Base-by-base conservation (phyloP, 2,113 vertebrate genomes). In the Canis aureus region DNA sequence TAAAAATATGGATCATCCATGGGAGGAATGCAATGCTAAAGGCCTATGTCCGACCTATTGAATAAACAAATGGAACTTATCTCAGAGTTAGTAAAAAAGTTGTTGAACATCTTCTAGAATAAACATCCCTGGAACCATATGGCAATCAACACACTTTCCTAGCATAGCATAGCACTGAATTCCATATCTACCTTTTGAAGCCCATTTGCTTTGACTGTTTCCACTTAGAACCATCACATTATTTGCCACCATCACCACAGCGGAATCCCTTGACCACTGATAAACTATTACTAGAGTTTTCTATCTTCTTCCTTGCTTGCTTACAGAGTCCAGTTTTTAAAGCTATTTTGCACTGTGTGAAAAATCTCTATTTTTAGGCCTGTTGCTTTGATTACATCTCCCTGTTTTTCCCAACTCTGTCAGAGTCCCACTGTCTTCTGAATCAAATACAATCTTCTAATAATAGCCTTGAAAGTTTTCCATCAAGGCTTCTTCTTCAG, bases 371-470 rank as follows among this genome's bases (percentile, higher is more conserved):
- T 97, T 96, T 96, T 95, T 85, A 95, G 95, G 82, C 35, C 64
- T 81, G 83, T 57, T 86, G 92, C 69, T 94, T 96, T 97, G 97
- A 97, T 98, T 89, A 90, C 29, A 95, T 96, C 85, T 81, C 76
- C 85, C 73, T 95, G 89, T 94, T 96, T 96, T 60, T 20, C 59
- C 83, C 64, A 96, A 32, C 74, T 96, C 89, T 92, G 35, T 59
- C 49, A 81, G 90, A 79, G 79, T 85, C 93, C 89, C 71, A 98
- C 83, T 84, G 89, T 94, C 94, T 88, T 93, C 89, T 73, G 96
- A 83, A 97, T 97, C 92, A 97, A 95, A 95, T 78, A 71, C 89
- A 96, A 76, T 94, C 93, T 97, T 89, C 96, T 96, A 94, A 97
- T 95, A 95, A 96, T 95, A 97, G 64, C 79, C 53, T 81, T 86